phyloP scores from a whole-genome alignment of 2,888 invertebrate genomes.

The Microplitis deprimator region DNA sequence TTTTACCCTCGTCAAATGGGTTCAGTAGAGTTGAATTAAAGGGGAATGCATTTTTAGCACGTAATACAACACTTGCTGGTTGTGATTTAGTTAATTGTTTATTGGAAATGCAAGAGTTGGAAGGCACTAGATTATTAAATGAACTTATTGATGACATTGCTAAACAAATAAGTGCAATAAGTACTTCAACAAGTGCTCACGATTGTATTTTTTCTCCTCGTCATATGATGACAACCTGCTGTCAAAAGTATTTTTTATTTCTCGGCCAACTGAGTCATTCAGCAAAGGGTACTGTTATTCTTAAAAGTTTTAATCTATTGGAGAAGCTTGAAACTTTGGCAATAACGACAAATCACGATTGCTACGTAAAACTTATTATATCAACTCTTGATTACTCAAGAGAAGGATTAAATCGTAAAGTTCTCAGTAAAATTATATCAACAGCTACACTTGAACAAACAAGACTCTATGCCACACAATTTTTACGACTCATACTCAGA shows the following conservation, averaged over 20 bases:
- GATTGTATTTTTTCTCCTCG: conserved; percentile 91
- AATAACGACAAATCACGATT: conserved; percentile 87
- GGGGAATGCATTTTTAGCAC: conserved; percentile 72
- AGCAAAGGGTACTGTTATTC: conserved; percentile 78
- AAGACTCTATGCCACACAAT: conserved; percentile 91
- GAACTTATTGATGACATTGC: conserved; percentile 88
- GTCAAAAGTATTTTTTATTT: conserved; percentile 95
- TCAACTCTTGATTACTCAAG: conserved; percentile 91
- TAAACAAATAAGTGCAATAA: conserved; percentile 81
- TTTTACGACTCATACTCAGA: conserved; percentile 88
- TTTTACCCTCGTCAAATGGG: conserved; percentile 88
- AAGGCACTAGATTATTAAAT: conserved; percentile 80
- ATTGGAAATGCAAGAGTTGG: conserved; percentile 79
- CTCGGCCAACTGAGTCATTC: conserved; percentile 88
- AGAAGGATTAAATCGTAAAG: conserved; percentile 80
- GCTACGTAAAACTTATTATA: conserved; percentile 93
- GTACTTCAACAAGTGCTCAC: conserved; percentile 83
- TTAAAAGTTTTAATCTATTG: conserved; percentile 75
- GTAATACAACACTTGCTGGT: conserved; percentile 79
- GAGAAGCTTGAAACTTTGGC: conserved; percentile 81
- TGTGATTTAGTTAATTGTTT: conserved; percentile 84
- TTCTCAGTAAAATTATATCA: conserved; percentile 75
- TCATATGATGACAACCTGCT: conserved; percentile 89
- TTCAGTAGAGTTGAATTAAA: conserved; percentile 88
- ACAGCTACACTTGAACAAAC: conserved; percentile 72